Evolutionary conservation across 2,797 vertebrate species (phyloP), one percentile per base, ranked within the genome.

Genomic region (Acanthis flammea): DNA sequence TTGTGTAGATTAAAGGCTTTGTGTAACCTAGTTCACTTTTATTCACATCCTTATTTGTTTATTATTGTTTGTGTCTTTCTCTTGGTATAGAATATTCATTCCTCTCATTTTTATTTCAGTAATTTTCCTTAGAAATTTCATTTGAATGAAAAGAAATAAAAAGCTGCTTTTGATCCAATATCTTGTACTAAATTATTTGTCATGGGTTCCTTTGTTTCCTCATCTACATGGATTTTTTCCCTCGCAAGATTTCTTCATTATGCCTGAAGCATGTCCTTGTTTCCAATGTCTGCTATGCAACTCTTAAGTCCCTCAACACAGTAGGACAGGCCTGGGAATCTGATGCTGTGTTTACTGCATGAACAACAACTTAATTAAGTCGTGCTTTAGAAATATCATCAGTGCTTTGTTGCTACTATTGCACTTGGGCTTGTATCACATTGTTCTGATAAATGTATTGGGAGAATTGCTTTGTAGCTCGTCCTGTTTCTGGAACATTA

Each of bases 341-440:
- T 97, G 91, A 87, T 95, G 70, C 86, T 97, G 92, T 97, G 95
- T 97, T 98, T 97, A 97, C 93, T 89, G 84, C 89, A 97, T 94
- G 96, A 97, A 95, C 91, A 98, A 96, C 96, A 98, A 96, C 92
- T 98, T 98, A 97, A 98, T 98, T 98, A 98, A 97, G 90, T 95
- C 33, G 8, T 94, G 75, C 88, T 98, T 97, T 97, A 95, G 90
- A 97, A 98, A 96, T 92, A 97, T 87, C 92, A 96, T 93, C 90
- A 95, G 95, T 92, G 93, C 83, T 96, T 96, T 97, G 96, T 95
- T 96, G 82, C 88, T 91, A 42, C 93, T 87, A 66, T 90, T 94
- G 61, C 95, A 97, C 80, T 97, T 95, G 88, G 87, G 96, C 89
- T 92, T 97, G 94, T 95, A 96, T 95, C 89, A 95, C 93, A 95